These are phyloP conservation scores for Parthenolecanium corni DNA, from an alignment of 2,888 invertebrate genomes.

Conservation along the genomic window DNA sequence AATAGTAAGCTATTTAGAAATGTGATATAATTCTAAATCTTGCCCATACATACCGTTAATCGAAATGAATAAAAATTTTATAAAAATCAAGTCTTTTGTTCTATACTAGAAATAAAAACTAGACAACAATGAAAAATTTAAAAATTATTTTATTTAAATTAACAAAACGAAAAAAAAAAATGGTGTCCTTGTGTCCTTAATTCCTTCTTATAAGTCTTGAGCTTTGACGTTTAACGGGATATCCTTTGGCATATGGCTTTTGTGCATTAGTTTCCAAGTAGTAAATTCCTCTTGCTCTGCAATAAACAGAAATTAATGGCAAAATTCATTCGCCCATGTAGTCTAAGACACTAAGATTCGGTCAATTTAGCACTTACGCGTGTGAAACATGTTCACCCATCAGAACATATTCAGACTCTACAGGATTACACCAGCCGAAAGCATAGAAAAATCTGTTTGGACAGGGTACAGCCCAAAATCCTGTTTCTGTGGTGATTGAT, in stretches of 20 bases:
- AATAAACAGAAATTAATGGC: too few species aligned
- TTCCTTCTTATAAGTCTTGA: not conserved
- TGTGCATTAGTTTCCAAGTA: slow-evolving; percentile 76
- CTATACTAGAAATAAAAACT: too few species aligned
- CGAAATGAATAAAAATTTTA: too few species aligned
- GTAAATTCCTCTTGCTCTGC: slow-evolving; percentile 70
- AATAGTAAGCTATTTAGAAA: too few species aligned
- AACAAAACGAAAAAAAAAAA: too few species aligned
- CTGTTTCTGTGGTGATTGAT: slow-evolving; percentile 64
- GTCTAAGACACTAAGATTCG: too few species aligned
- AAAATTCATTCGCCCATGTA: not conserved
- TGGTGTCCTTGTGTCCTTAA: not conserved
- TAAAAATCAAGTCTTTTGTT: too few species aligned
- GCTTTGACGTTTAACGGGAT: slow-evolving; percentile 42
- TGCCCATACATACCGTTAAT: too few species aligned
- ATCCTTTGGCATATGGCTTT: slow-evolving; percentile 74
- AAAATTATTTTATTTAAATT: too few species aligned
- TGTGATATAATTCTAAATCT: too few species aligned
- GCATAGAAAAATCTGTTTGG: slow-evolving; percentile 69
- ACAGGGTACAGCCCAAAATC: slow-evolving; percentile 79
- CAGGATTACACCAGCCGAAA: slow-evolving; percentile 71
- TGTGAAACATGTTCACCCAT: slow-evolving; percentile 75
- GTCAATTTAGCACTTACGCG: slow-evolving; percentile 47
- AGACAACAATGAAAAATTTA: too few species aligned
- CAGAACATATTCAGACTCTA: slow-evolving; percentile 63